Evolutionary conservation across 2,797 vertebrate species (phyloP).

Genomic region (Hylomyscus alleni): DNA sequence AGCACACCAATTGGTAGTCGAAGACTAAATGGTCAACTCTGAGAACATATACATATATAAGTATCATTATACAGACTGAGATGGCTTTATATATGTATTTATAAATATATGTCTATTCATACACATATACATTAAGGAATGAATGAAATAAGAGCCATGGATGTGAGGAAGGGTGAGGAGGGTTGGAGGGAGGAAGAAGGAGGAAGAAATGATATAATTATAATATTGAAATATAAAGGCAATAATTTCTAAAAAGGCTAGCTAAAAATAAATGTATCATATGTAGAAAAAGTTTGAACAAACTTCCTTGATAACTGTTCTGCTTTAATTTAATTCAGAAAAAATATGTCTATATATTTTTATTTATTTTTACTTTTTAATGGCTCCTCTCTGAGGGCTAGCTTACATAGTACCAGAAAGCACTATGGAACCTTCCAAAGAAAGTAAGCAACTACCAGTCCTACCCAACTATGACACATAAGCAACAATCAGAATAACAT

Average conservation of each 20-base stretch:
- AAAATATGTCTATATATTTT: not conserved
- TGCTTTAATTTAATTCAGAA: conserved; percentile 50
- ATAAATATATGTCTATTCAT: no score
- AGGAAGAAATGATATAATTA: not conserved
- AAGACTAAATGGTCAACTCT: not conserved
- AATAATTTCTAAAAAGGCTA: not conserved
- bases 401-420: not conserved
- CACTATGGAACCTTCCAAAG: not conserved
- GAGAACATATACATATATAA: not conserved
- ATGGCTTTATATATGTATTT: not conserved
- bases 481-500: not conserved
- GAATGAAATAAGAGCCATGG: not conserved
- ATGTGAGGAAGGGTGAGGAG: not conserved
- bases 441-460: not conserved
- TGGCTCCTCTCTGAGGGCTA: not conserved
- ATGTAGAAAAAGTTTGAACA: conserved; percentile 25
- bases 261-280: conserved; percentile 3
- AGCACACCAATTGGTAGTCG: not conserved
- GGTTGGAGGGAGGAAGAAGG: not conserved
- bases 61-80: not conserved
- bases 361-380: not conserved
- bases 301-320: conserved; percentile 35
- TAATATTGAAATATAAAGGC: not conserved
- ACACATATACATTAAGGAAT: not conserved
- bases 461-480: not conserved